Base-by-base conservation (phyloP, 2,797 vertebrate species). In the Leptodactylus fallax region DNA sequence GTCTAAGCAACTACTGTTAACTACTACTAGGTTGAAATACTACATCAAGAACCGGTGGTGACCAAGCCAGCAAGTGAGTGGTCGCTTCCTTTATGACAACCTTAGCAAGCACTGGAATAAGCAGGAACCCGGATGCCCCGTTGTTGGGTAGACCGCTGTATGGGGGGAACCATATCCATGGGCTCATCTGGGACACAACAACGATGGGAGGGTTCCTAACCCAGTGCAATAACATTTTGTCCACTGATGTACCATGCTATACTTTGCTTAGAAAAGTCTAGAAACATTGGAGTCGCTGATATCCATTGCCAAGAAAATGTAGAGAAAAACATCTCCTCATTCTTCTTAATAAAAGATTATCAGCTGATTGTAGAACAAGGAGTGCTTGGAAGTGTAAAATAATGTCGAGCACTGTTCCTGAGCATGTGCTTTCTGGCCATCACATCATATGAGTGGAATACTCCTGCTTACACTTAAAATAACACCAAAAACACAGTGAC, bases 331-430 rank as follows among this genome's bases (percentile, higher is more conserved):
- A 83, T 61, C 27, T 77, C 45, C 71, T 79, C 60, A 86, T 83
- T 89, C 61, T 72, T 71, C 77, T 76, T 76, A 69, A 89, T 89
- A 83, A 86, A 81, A 79, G 79, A 79, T 79, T 83, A 86, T 89
- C 88, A 89, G 85, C 85, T 89, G 84, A 89, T 89, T 65, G 36
- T n/a, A 86, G 88, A 86, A 89, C 88, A 89, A 83, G 85, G 71
- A 86, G 84, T 83, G 63, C 79, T 86, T 83, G 72, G 63, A 89
- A 86, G 25, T 85, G 21, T 55, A 69, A 86, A 36, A 89, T 86
- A 89, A 89, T 89, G 79, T 89, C 9, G 19, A 89, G 88, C 60
- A 77, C 80, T 86, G 84, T 89, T 86, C 85, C 72, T 19, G 21
- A 89, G 60, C 88, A 89, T 86, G 88, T 89, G 88, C 79, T 83